phyloP scores from a whole-genome alignment of 2,113 vertebrate genomes.

The Channa argus region DNA sequence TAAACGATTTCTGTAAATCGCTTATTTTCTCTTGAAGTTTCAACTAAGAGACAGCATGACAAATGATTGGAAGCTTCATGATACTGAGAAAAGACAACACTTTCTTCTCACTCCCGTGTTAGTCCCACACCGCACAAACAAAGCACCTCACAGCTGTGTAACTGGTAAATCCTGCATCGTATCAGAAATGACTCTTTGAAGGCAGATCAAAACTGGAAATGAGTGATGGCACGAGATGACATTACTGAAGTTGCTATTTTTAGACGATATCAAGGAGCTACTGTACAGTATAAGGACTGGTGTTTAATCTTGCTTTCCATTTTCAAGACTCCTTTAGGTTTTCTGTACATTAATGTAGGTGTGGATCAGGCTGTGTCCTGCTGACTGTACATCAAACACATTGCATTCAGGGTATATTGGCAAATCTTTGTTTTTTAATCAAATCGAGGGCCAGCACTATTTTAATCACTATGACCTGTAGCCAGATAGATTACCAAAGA shows the following conservation, averaged over 20 bases:
- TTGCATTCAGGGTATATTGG: no score
- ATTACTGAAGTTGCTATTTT: slow-evolving; percentile 43
- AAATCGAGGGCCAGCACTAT: no score
- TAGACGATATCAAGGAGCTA: slow-evolving; percentile 25
- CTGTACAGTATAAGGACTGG: not conserved
- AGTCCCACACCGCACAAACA: slow-evolving; percentile 6
- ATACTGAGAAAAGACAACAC: not conserved
- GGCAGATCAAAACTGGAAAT: slow-evolving; percentile 21
- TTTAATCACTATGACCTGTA: no score
- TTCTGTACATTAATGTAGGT: not conserved
- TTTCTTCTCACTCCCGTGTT: not conserved
- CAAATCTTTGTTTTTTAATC: no score
- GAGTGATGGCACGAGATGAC: slow-evolving; percentile 8
- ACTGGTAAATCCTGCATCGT: slow-evolving; percentile 24
- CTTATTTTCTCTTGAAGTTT: slow-evolving; percentile 22
- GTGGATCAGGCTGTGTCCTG: slow-evolving; percentile 3
- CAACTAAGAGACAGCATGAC: slow-evolving; percentile 13
- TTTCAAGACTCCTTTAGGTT: not conserved
- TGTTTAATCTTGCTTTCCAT: slow-evolving; percentile 13
- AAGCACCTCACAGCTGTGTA: slow-evolving; percentile 10
- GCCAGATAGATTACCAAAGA: no score
- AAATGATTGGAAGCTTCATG: slow-evolving; percentile 22
- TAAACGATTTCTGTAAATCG: slow-evolving; percentile 35
- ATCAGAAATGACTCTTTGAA: not conserved
- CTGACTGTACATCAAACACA: no score